Base-by-base conservation (phyloP, 2,888 invertebrate genomes). In the Acanthococcus lagerstroemiae region DNA sequence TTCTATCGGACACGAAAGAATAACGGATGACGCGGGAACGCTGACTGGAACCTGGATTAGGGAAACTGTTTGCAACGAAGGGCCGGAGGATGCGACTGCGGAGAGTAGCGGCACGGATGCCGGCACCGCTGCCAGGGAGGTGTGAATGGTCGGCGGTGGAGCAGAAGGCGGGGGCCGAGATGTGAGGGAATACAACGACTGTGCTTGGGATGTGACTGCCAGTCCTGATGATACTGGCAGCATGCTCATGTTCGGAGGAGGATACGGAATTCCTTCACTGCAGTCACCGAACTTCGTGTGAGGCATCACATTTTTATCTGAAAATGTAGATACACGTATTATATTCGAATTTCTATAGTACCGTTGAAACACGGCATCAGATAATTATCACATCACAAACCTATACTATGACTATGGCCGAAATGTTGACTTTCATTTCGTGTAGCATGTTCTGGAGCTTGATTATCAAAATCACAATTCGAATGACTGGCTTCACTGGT, bases 11-110 rank as follows among this genome's bases (percentile, higher is more conserved):
- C 57, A 60, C 15, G 58, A 67, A 25, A 67, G 25, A 22, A 67
- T 60, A 5, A 66, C 56, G n/a, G 66, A 66, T 21, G 66, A 66
- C 6, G 48, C 65, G 21, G 65, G 56, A 7, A 65, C 48, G n/a
- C 56, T 66, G 15, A 66, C 56, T 27, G 61, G 61, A 22, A 61
- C 61, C 52, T 61, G 61, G 9, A 61, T 61, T 12, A 61, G 52
- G 12, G 61, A 61, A 0, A 61, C 52, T 12, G 61, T 61, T 37
- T 61, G 61, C 7, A 61, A 26, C 5, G 61, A 61, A 30, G 61
- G 30, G 17, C 27, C 50, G 17, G 48, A 48, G 1, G 61, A 37
- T 5, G 61, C 15, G 2, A 61, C 30, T 12, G 61, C 52, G 6
- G 61, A 27, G 21, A 61, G 27, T 22, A 61, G 21, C 9, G 61